Conservation (phyloP, 92 coral and sea anemone genomes). For the Epizoanthus fatuus region DNA sequence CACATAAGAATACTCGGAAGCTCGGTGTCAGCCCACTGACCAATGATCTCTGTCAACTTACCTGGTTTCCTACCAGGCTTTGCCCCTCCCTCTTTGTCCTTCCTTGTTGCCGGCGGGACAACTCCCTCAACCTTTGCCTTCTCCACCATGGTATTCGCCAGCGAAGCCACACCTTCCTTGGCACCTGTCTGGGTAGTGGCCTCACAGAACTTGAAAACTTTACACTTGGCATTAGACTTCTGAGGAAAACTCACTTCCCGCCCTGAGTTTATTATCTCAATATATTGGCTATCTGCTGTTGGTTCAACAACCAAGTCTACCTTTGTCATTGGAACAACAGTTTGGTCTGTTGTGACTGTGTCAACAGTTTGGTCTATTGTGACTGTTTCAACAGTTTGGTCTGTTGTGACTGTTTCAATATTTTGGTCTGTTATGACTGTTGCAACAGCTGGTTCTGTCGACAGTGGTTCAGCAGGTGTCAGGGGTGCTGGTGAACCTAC, state of each 20-base stretch:
- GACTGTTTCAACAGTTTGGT: neutral
- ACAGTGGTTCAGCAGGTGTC: neutral
- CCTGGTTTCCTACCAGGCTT: constrained; percentile 71
- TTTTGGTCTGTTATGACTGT: neutral
- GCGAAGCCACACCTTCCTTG: constrained; percentile 62
- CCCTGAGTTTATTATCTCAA: neutral
- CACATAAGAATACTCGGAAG: too few relatives aligned
- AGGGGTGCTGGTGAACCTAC: constrained; percentile 20
- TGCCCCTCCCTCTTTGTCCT: constrained; percentile 52
- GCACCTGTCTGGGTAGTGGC: constrained; percentile 86
- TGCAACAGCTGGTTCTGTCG: neutral
- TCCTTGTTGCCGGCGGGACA: constrained; percentile 14
- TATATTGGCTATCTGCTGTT: neutral
- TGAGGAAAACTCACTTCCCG: constrained; percentile 34
- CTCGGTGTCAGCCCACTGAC: too few relatives aligned
- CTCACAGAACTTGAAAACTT: constrained; percentile 64
- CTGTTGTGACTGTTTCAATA: neutral
- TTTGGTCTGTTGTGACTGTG: constrained; percentile 7
- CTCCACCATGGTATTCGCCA: constrained; percentile 61
- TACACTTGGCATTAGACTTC: constrained; percentile 22
- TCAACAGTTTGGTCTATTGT: neutral
- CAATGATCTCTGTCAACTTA: constrained; percentile 5
- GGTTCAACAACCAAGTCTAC: neutral
- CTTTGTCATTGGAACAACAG: neutral
- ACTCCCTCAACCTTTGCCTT: constrained; percentile 29